These are phyloP conservation scores for Nasonovia ribisnigri DNA, from an alignment of 2,888 invertebrate species.

Conservation along the genomic window DNA sequence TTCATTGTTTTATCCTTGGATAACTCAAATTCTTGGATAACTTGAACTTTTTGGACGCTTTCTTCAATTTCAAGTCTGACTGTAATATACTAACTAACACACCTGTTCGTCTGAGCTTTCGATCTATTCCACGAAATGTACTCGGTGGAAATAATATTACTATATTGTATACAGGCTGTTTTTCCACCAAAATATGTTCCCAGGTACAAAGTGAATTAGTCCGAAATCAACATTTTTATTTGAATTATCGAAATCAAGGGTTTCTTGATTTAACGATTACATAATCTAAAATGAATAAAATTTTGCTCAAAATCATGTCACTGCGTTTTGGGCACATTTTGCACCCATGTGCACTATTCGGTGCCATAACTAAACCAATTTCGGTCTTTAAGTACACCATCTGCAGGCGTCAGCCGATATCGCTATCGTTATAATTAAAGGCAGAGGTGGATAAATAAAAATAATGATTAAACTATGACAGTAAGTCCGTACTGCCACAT, in stretches of 20 bases:
- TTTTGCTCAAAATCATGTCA: background rate
- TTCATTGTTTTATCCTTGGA: too few relatives aligned
- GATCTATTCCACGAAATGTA: background rate
- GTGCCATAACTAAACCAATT: background rate
- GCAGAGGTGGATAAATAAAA: background rate
- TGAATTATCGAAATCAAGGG: background rate
- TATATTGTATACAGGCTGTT: background rate
- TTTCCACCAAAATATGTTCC: background rate
- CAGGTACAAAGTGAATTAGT: fast-evolving
- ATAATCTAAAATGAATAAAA: background rate
- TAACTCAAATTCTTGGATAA: too few relatives aligned
- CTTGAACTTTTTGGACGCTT: too few relatives aligned
- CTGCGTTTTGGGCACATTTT: background rate
- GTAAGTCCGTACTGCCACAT: too few relatives aligned
- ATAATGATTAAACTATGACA: background rate
- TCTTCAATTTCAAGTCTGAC: too few relatives aligned
- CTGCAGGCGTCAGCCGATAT: background rate
- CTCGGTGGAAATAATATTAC: background rate
- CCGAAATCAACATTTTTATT: background rate
- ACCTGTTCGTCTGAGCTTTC: background rate
- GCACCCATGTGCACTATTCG: too few relatives aligned
- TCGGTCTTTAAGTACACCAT: background rate
- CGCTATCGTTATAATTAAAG: background rate
- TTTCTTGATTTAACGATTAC: background rate
- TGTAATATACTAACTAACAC: too few relatives aligned